Conservation (phyloP, 2,888 invertebrate species). For the Leptinotarsa peninsularis region DNA sequence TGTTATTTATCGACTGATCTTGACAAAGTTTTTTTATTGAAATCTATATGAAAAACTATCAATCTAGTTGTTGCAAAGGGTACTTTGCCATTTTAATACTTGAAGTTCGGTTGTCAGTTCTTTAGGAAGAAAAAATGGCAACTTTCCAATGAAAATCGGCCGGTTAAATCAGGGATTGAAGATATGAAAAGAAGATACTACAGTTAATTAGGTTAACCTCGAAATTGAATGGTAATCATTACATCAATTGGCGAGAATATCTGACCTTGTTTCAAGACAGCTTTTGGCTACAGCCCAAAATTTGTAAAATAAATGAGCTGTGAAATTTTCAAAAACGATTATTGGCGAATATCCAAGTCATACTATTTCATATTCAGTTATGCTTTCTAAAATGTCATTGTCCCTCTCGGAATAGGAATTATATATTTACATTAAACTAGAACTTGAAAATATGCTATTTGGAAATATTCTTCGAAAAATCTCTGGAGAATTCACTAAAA, state of each 20-base stretch:
- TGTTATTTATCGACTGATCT: too few species aligned
- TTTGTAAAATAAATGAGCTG: constrained; percentile 7
- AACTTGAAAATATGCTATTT: background rate
- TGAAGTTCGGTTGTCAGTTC: too few species aligned
- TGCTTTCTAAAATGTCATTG: constrained; percentile 16
- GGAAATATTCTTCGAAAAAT: background rate
- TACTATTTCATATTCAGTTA: constrained; percentile 9
- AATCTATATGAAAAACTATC: too few species aligned
- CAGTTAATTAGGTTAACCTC: background rate
- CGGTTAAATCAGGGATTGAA: too few species aligned
- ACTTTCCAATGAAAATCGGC: too few species aligned
- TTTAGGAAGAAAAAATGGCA: too few species aligned
- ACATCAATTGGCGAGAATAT: background rate
- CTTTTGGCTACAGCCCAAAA: constrained; percentile 15
- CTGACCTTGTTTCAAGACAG: constrained; percentile 10
- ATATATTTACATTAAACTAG: background rate
- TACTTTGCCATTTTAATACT: too few species aligned
- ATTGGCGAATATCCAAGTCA: constrained; percentile 25
- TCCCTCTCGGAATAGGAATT: background rate
- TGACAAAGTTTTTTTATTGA: too few species aligned
- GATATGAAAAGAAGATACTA: too few species aligned
- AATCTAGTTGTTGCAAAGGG: background rate
- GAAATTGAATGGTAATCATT: background rate
- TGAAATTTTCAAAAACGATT: constrained; percentile 14
- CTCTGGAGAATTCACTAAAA: background rate